Evolutionary conservation across 2,797 vertebrate species (phyloP).

Genomic region (Molossus molossus): DNA sequence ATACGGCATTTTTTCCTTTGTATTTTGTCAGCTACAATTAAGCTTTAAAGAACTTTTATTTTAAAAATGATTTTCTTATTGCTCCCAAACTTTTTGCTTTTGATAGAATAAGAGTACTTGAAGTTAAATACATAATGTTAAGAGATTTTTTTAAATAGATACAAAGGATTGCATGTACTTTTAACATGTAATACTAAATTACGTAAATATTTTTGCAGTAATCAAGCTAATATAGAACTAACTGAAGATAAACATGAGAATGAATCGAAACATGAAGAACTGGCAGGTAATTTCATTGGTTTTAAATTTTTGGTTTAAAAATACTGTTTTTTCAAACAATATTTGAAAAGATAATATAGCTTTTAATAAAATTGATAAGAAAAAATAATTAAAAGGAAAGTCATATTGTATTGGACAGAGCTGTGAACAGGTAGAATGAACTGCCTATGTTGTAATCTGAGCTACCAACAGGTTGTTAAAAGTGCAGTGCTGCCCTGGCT

Average conservation of each 20-base stretch:
- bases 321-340: not conserved
- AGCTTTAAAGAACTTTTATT: constrained; percentile 38
- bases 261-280: constrained; percentile 82
- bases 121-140: not conserved
- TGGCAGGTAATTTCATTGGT: constrained; percentile 87
- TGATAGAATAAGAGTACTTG: not conserved
- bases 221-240: constrained; percentile 71
- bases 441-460: not conserved
- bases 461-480: not conserved
- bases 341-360: constrained; percentile 31
- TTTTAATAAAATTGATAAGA: constrained; percentile 26
- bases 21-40: not conserved
- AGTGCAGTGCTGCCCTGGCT: not conserved
- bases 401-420: not conserved
- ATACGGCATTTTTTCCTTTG: not conserved
- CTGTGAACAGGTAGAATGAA: not conserved
- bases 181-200: constrained; percentile 58
- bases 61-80: constrained; percentile 38
- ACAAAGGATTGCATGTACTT: not conserved
- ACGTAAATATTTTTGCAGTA: constrained; percentile 84
- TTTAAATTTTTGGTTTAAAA: not conserved
- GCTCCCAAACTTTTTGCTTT: constrained; percentile 28
- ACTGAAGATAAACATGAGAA: constrained; percentile 77
- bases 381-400: constrained; percentile 47
- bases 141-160: not conserved